Evolutionary conservation across 2,888 invertebrate species (phyloP).

Genomic region (Polia nebulosa): DNA sequence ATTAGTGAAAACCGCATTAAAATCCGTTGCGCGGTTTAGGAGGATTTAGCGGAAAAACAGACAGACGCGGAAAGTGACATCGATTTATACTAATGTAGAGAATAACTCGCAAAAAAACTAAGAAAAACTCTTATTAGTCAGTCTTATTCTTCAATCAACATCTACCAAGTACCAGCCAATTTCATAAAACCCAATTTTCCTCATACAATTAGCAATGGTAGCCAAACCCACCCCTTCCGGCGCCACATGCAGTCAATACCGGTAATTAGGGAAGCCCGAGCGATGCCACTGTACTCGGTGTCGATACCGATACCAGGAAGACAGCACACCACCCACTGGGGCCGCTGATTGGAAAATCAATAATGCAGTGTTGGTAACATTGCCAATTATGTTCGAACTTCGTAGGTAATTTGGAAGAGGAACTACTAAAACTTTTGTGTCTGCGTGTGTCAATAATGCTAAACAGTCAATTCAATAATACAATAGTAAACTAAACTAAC

Average conservation of each 20-base stretch:
- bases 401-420: not conserved
- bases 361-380: conserved; percentile 27
- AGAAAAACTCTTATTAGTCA: too few species aligned
- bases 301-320: conserved; percentile 45
- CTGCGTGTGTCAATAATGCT: not conserved
- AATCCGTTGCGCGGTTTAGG: too few species aligned
- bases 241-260: conserved; percentile 48
- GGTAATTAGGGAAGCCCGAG: conserved; percentile 66
- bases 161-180: too few species aligned
- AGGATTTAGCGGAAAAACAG: too few species aligned
- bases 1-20: too few species aligned
- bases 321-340: conserved; percentile 29
- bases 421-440: not conserved
- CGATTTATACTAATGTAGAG: too few species aligned
- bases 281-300: conserved; percentile 46
- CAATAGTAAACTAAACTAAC: too few species aligned
- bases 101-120: too few species aligned
- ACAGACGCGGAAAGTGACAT: too few species aligned
- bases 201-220: not conserved
- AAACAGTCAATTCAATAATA: not conserved
- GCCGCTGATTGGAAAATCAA: conserved; percentile 44
- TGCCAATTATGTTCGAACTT: too few species aligned
- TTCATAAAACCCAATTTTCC: not conserved
- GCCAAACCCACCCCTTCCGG: conserved; percentile 14
- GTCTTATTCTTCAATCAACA: too few species aligned